Conservation (phyloP, 2,797 vertebrate genomes). For the Moxostoma hubbsi region DNA sequence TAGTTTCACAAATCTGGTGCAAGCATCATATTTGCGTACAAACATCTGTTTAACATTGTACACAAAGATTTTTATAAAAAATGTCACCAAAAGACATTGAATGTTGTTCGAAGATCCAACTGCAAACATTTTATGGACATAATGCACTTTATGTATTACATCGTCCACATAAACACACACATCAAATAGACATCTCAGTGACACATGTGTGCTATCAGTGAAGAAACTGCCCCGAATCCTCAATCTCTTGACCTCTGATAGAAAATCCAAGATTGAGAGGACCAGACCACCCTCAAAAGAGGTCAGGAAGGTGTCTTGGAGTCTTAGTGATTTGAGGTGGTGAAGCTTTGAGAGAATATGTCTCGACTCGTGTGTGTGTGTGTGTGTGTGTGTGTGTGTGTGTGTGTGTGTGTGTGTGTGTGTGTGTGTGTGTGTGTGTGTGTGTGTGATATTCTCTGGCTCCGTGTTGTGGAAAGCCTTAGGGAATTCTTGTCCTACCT, state of each 20-base stretch:
- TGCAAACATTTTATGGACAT: no score
- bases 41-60: no score
- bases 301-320: conserved; percentile 52
- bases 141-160: no score
- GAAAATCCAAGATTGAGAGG: conserved; percentile 40
- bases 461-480: conserved; percentile 60
- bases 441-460: conserved; percentile 61
- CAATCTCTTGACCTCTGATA: conserved; percentile 18
- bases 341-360: conserved; percentile 41
- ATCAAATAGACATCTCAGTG: neutral
- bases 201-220: conserved; percentile 7
- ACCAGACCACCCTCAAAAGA: conserved; percentile 53
- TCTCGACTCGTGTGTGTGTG: conserved; percentile 44
- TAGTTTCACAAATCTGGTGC: no score
- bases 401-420: conserved; percentile 28
- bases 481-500: conserved; percentile 65
- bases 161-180: neutral
- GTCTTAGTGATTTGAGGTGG: conserved; percentile 47
- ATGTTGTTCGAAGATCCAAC: no score
- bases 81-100: no score
- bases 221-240: neutral
- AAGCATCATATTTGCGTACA: no score
- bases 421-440: conserved; percentile 20
- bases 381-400: conserved; percentile 16
- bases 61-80: no score